Percentiles rank a stretch among this genome's conserved stretches.
These are phyloP conservation scores for Aleadryas rufinucha DNA, from an alignment of 2,113 vertebrate genomes.

Conservation along the genomic window DNA sequence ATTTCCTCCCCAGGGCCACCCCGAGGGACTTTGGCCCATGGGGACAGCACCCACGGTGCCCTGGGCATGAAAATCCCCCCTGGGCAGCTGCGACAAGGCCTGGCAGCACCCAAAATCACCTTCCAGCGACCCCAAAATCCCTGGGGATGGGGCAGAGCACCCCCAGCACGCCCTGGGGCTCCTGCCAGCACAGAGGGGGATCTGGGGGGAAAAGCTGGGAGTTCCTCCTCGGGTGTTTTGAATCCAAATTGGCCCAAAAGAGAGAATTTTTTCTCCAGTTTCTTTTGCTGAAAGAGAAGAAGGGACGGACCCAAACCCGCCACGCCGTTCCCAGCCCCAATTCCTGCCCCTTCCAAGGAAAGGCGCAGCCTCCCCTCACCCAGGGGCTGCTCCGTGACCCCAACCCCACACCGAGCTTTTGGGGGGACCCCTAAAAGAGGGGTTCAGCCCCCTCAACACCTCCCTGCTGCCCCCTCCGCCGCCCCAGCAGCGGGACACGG, in stretches of 20 bases:
- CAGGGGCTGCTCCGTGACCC: background rate
- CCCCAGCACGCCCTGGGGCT: background rate
- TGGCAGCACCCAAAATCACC: background rate
- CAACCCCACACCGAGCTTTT: accelerated
- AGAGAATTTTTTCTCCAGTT: accelerated
- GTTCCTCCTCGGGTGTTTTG: accelerated
- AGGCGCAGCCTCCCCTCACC: accelerated
- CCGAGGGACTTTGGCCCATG: background rate
- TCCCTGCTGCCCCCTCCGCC: accelerated
- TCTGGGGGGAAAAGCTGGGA: background rate
- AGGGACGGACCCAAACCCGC: accelerated
- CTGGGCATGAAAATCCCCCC: accelerated
- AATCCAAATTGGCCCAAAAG: background rate
- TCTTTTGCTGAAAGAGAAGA: background rate
- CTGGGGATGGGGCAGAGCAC: background rate
- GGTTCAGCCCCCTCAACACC: accelerated
- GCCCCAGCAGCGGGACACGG: accelerated
- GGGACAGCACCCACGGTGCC: accelerated
- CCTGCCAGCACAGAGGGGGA: background rate
- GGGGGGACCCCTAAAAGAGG: accelerated
- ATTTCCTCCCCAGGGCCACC: background rate
- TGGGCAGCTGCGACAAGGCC: accelerated
- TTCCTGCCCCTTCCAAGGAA: background rate
- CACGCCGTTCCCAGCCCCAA: background rate
- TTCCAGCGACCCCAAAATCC: background rate